These are phyloP conservation scores for Benthosema pterotum DNA, from an alignment of 2,797 vertebrate genomes.

Conservation along the genomic window DNA sequence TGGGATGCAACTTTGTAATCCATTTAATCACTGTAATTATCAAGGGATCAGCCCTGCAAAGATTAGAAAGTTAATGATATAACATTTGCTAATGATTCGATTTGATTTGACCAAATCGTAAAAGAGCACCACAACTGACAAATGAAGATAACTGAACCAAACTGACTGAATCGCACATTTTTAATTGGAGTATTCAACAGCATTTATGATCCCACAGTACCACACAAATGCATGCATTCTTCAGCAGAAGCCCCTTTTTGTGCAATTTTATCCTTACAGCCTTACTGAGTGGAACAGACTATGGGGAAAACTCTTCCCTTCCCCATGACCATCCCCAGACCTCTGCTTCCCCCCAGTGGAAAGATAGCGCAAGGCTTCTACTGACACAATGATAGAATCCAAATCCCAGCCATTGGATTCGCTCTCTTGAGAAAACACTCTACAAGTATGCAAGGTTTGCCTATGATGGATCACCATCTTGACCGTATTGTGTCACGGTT, in stretches of 20 bases:
- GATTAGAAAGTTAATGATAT: too few relatives aligned
- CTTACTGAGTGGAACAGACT: too few relatives aligned
- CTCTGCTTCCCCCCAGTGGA: slow-evolving; percentile 67
- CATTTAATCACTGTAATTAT: too few relatives aligned
- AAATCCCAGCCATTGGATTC: neutral
- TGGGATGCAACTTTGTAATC: neutral
- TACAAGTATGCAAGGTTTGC: slow-evolving; percentile 20
- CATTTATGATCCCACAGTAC: too few relatives aligned
- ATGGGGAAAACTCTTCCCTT: neutral
- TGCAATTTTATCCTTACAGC: too few relatives aligned
- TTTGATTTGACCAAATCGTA: too few relatives aligned
- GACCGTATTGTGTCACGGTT: slow-evolving; percentile 29
- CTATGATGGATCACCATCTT: slow-evolving; percentile 43
- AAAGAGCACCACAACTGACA: neutral
- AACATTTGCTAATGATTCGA: too few relatives aligned
- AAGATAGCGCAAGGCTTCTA: neutral
- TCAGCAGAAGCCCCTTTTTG: too few relatives aligned
- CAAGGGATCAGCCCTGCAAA: too few relatives aligned
- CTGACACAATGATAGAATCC: neutral
- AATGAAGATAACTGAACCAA: too few relatives aligned
- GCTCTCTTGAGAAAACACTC: neutral
- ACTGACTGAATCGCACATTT: neutral
- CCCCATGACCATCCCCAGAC: slow-evolving; percentile 19
- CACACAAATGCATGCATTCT: neutral
- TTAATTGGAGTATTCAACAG: neutral